Evolutionary conservation across 2,797 vertebrate genomes (phyloP).

Genomic region (Siniperca obscura): DNA sequence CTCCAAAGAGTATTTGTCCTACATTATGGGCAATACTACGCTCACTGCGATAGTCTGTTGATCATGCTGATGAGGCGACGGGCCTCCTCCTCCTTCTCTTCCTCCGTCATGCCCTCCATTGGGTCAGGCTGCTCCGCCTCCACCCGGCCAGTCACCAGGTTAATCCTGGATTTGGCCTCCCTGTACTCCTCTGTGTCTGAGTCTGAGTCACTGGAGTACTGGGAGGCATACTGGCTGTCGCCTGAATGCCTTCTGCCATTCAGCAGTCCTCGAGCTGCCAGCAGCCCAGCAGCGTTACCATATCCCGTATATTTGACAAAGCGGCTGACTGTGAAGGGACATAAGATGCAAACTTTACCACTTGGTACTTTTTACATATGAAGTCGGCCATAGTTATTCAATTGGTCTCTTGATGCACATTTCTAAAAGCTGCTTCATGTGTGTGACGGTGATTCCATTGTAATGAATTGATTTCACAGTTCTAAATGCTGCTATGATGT

Average conservation of each 20-base stretch:
- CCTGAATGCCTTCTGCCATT: constrained; percentile 46
- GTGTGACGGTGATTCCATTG: not conserved
- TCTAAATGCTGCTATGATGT: not conserved
- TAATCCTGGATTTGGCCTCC: constrained; percentile 84
- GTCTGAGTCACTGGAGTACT: constrained; percentile 80
- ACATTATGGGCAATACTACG: not conserved
- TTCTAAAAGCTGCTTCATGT: not conserved
- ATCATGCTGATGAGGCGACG: constrained; percentile 89
- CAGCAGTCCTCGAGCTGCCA: constrained; percentile 73
- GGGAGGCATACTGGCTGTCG: constrained; percentile 43
- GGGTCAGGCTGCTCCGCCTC: constrained; percentile 91
- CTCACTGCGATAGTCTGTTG: constrained; percentile 78
- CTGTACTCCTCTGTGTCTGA: constrained; percentile 76
- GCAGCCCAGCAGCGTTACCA: constrained; percentile 84
- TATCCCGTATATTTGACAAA: constrained; percentile 87
- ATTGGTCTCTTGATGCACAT: not conserved
- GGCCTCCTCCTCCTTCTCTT: constrained; percentile 91
- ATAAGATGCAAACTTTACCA: constrained; percentile 1
- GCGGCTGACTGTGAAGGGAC: constrained; percentile 73
- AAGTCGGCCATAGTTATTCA: not conserved
- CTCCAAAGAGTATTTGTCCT: not conserved
- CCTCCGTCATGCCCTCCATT: constrained; percentile 92
- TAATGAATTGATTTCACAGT: not conserved
- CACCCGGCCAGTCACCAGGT: constrained; percentile 90
- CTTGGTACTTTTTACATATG: too few species aligned